Evolutionary conservation across 2,888 invertebrate genomes (phyloP).

Genomic region (Ecdyonurus torrentis): DNA sequence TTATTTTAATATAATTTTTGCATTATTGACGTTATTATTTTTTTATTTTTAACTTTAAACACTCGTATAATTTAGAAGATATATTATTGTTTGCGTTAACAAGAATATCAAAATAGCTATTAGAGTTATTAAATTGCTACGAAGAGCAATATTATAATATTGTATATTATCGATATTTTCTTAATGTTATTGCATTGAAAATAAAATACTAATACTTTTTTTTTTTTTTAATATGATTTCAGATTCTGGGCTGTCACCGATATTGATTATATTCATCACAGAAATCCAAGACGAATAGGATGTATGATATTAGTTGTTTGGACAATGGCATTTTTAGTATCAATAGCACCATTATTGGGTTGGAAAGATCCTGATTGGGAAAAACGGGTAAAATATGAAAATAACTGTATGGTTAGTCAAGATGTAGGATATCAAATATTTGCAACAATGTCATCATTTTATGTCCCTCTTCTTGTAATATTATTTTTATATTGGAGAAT

Average conservation of each 20-base stretch:
- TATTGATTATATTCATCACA: constrained; percentile 73
- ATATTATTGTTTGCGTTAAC: too few species aligned
- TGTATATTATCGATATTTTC: too few species aligned
- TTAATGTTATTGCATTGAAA: too few species aligned
- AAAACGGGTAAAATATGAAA: constrained; percentile 38
- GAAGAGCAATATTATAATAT: too few species aligned
- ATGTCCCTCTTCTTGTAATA: constrained; percentile 73
- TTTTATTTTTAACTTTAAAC: too few species aligned
- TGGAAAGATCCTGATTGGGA: constrained; percentile 56
- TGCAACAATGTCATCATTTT: constrained; percentile 81
- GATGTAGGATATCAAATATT: constrained; percentile 67
- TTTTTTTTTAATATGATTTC: constrained; percentile 19
- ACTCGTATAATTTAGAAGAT: too few species aligned
- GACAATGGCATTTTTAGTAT: constrained; percentile 66
- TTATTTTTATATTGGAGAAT: constrained; percentile 81
- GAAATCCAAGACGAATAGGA: constrained; percentile 58
- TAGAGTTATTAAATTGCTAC: too few species aligned
- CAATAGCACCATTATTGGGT: constrained; percentile 72
- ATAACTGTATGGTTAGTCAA: constrained; percentile 62
- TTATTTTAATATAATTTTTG: too few species aligned
- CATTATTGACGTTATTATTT: too few species aligned
- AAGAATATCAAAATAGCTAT: too few species aligned
- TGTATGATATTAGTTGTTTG: constrained; percentile 72
- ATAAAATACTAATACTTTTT: too few species aligned
- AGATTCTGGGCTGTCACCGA: constrained; percentile 86